Evolutionary conservation across 2,888 invertebrate species (phyloP), one percentile per base, ranked within the genome.

Genomic region (Taphrorychus bicolor): DNA sequence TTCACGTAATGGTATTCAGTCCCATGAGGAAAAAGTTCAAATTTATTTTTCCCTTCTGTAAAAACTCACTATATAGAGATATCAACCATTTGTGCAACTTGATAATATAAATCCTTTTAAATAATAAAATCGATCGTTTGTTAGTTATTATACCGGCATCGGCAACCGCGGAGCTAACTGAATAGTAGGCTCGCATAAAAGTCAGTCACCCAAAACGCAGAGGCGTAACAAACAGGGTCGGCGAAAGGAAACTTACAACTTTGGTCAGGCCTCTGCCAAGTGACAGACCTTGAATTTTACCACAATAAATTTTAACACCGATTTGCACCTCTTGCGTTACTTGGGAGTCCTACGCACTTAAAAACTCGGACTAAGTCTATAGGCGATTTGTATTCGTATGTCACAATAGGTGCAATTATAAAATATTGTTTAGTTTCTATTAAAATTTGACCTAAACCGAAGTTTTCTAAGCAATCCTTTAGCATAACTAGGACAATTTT

Each of bases 211-310:
- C 53, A 69, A 60, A 64, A 42, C 56, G 69, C 69, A 69, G 69
- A 69, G 69, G 69, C 69, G 69, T 69, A 69, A 57, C 69, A 51
- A 69, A 69, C 65, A 64, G 69, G 69, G 69, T 69, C 69, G 65
- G 65, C 64, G 69, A 69, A 69, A 69, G 69, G 69, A 60, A 65
- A 64, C 69, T 60, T 64, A 63, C 69, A 60, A 69, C 60, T 65
- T 65, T 58, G 58, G 59, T 54, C 63, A 59, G 68, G 58, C 53
- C 60, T 52, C 56, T 48, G 32, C 57, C 40, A 52, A 57, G 68
- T 68, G 64, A 65, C 61, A 69, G 61, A 65, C 69, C 69, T 69
- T 69, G 69, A 64, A 68, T 59, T 54, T 68, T 41, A 57, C 61
- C 42, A 62, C 54, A 57, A 64, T 69, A 54, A 64, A 69, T 64